These are phyloP conservation scores for Margaritifera margaritifera DNA, from an alignment of 2,888 invertebrate species.

Conservation along the genomic window DNA sequence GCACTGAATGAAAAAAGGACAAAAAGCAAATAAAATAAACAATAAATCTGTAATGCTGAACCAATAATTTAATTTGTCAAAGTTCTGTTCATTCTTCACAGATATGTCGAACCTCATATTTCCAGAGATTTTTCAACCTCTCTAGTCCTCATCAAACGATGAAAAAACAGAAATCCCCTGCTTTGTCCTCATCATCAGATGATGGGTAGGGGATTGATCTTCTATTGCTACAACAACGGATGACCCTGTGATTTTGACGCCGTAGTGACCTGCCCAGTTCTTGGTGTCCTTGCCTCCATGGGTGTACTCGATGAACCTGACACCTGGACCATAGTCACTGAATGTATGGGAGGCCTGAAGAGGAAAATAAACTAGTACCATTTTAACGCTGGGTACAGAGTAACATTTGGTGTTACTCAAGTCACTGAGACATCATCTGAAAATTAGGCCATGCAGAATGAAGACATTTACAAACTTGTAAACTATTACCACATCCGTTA, in stretches of 20 bases:
- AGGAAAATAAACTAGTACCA: not conserved
- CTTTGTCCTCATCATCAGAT: too few relatives aligned
- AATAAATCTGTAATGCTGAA: too few relatives aligned
- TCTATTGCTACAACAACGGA: conserved; percentile 10
- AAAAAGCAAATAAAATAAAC: too few relatives aligned
- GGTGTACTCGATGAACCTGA: conserved; percentile 75
- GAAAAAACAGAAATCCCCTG: too few relatives aligned
- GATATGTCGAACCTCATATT: too few relatives aligned
- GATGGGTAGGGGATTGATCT: conserved; percentile 3
- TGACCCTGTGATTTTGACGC: conserved; percentile 80
- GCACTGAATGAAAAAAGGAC: too few relatives aligned
- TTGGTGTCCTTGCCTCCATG: conserved; percentile 78
- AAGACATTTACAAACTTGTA: too few relatives aligned
- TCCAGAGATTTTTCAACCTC: too few relatives aligned
- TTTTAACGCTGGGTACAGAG: not conserved
- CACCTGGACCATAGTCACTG: conserved; percentile 75
- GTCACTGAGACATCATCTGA: not conserved
- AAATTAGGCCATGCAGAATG: not conserved
- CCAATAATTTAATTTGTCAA: too few relatives aligned
- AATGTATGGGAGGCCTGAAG: conserved; percentile 75
- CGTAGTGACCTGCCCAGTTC: conserved; percentile 81
- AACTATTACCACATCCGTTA: too few relatives aligned
- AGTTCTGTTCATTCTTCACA: too few relatives aligned
- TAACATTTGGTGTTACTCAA: not conserved
- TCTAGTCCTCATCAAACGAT: not conserved